Conservation (phyloP, 2,888 invertebrate species). For the Nemotelus pantherinus region DNA sequence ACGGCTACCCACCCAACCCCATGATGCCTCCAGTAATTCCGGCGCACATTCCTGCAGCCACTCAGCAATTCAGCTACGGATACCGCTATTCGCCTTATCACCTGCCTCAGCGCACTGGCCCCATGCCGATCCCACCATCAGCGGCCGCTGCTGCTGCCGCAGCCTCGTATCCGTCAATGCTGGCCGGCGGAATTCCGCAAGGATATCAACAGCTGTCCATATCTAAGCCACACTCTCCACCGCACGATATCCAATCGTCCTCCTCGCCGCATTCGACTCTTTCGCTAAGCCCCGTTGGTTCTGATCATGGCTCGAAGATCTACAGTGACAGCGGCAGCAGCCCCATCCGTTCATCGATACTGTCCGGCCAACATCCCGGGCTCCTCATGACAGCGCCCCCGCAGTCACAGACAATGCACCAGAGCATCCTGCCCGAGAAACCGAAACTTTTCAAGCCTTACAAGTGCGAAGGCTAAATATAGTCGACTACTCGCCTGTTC, state of each 20-base stretch:
- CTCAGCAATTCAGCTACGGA: slow-evolving; percentile 65
- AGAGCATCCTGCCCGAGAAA: slow-evolving; percentile 63
- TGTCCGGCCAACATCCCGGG: slow-evolving; percentile 52
- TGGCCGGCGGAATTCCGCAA: slow-evolving; percentile 56
- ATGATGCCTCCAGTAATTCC: slow-evolving; percentile 67
- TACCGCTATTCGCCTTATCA: slow-evolving; percentile 67
- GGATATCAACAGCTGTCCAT: slow-evolving; percentile 56
- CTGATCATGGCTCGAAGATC: slow-evolving; percentile 62
- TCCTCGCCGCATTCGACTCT: slow-evolving; percentile 63
- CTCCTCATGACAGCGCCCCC: slow-evolving; percentile 59
- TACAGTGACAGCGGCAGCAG: slow-evolving; percentile 60
- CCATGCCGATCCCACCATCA: slow-evolving; percentile 59
- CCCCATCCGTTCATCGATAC: slow-evolving; percentile 50
- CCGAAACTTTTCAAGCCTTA: slow-evolving; percentile 82
- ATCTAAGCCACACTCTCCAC: slow-evolving; percentile 63
- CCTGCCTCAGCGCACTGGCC: slow-evolving; percentile 65
- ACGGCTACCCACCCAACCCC: slow-evolving; percentile 71
- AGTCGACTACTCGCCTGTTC: too few relatives aligned
- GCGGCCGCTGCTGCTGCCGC: slow-evolving; percentile 58
- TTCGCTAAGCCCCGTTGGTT: slow-evolving; percentile 63
- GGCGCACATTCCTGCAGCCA: slow-evolving; percentile 70
- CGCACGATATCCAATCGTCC: slow-evolving; percentile 63
- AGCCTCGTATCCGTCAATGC: slow-evolving; percentile 55
- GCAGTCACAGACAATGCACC: slow-evolving; percentile 54
- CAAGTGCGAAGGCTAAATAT: slow-evolving; percentile 65